Evolutionary conservation across 2,797 vertebrate species (phyloP).

Genomic region (Loris lydekkerianus): DNA sequence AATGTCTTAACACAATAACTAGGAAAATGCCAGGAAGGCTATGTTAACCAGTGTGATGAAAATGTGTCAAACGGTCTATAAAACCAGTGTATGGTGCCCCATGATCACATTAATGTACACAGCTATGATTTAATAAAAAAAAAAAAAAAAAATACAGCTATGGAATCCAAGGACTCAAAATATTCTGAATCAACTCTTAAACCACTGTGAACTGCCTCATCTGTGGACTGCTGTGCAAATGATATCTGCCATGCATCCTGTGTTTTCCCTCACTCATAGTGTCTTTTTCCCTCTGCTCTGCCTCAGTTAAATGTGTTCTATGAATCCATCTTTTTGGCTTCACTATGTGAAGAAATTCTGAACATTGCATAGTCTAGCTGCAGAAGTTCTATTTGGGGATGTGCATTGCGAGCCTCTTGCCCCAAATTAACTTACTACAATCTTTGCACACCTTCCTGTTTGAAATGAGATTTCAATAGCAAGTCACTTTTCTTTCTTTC

Average conservation of each 20-base stretch:
- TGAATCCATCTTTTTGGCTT: background rate
- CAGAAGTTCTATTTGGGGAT: background rate
- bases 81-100: too few species aligned
- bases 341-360: background rate
- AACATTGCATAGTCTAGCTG: background rate
- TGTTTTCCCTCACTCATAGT: background rate
- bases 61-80: too few species aligned
- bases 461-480: background rate
- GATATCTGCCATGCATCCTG: background rate
- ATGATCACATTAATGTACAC: too few species aligned
- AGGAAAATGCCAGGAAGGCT: too few species aligned
- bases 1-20: too few species aligned
- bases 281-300: background rate
- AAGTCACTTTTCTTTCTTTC: background rate
- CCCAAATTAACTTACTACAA: background rate
- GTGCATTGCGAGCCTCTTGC: background rate
- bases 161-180: background rate
- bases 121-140: too few species aligned
- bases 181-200: background rate
- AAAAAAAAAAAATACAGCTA: background rate
- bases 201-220: background rate
- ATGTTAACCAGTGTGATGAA: too few species aligned
- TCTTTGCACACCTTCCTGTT: background rate
- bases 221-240: rapidly evolving
- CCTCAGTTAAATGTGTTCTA: background rate